Conservation (phyloP, 2,113 vertebrate genomes). For the Melanotaenia duboulayi region DNA sequence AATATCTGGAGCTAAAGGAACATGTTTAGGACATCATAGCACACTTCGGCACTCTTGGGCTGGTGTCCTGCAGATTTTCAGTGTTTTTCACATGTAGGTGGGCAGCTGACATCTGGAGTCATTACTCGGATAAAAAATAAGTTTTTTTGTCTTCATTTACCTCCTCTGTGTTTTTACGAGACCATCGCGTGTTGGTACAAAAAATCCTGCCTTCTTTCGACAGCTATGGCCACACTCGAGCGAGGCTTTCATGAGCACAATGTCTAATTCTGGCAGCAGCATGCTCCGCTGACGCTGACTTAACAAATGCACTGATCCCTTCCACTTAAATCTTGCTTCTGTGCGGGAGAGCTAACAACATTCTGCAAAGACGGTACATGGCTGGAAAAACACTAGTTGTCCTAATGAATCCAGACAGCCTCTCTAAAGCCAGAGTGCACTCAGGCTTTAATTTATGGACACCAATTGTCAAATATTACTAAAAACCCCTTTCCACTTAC, state of each 20-base stretch:
- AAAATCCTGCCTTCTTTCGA: conserved; percentile 27
- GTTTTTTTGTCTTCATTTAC: neutral
- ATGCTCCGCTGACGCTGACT: conserved; percentile 60
- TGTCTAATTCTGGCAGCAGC: conserved; percentile 59
- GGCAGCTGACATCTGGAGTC: neutral
- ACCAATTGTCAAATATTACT: conserved; percentile 41
- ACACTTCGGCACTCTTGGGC: too few relatives aligned
- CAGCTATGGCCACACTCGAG: conserved; percentile 30
- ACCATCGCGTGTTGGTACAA: conserved; percentile 21
- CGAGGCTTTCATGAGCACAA: conserved; percentile 47
- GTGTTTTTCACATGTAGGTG: too few relatives aligned
- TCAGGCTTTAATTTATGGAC: conserved; percentile 21
- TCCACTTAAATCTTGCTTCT: conserved; percentile 52
- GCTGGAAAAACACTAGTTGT: conserved; percentile 4
- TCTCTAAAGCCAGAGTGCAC: conserved; percentile 7
- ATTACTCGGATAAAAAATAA: neutral
- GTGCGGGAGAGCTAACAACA: conserved; percentile 29
- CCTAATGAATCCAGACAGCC: conserved; percentile 44
- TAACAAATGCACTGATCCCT: conserved; percentile 56
- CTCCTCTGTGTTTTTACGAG: conserved; percentile 7
- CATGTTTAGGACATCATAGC: too few relatives aligned
- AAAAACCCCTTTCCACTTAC: conserved; percentile 35
- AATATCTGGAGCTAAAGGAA: too few relatives aligned
- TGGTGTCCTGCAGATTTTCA: too few relatives aligned
- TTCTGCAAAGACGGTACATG: conserved; percentile 13